These are phyloP conservation scores for Drosophila sordidula DNA, from an alignment of 2,888 invertebrate genomes.

Conservation along the genomic window DNA sequence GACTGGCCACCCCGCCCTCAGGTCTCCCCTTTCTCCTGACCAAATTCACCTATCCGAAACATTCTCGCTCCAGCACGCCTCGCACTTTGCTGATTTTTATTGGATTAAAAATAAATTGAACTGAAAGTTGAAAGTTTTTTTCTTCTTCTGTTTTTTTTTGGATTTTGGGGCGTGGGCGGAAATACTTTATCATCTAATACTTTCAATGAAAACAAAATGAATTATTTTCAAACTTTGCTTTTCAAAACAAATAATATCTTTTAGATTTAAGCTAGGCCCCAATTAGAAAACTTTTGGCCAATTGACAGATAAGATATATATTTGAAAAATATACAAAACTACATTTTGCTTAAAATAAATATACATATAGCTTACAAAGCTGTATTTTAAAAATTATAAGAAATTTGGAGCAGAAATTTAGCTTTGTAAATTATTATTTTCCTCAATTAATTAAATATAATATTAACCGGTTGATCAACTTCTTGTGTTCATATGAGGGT, in stretches of 20 bases:
- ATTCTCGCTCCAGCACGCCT: conserved; percentile 33
- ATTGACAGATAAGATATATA: neutral
- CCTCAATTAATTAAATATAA: too few species aligned
- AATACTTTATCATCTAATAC: neutral
- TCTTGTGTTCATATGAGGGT: too few species aligned
- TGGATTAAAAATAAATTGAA: conserved; percentile 54
- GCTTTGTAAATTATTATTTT: too few species aligned
- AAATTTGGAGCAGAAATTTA: too few species aligned
- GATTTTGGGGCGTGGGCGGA: neutral
- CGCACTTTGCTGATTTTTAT: conserved; percentile 43
- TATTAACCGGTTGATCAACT: too few species aligned
- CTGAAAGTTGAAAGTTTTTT: conserved; percentile 26
- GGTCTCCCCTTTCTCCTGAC: too few species aligned
- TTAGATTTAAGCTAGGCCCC: neutral
- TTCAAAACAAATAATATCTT: neutral
- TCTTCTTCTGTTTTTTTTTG: neutral
- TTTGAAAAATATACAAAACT: too few species aligned
- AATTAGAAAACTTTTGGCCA: neutral
- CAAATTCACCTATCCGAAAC: conserved; percentile 39
- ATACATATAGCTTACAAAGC: too few species aligned
- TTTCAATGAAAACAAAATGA: neutral
- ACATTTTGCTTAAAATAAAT: too few species aligned
- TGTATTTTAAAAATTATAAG: too few species aligned
- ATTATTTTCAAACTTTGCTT: neutral
- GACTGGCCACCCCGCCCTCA: neutral